Conservation (phyloP, 2,888 invertebrate species). For the Dione juno region DNA sequence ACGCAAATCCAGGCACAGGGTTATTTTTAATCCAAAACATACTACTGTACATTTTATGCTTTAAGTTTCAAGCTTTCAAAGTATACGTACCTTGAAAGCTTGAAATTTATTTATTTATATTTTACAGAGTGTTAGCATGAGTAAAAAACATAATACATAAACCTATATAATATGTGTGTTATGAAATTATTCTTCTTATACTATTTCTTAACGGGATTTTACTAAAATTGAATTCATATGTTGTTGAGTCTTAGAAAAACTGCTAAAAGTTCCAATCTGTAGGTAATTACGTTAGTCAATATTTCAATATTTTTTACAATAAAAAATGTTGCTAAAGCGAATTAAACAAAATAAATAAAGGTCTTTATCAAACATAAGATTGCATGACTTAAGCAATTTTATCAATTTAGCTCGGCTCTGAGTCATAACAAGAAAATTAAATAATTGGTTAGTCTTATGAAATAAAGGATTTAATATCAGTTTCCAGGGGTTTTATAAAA, state of each 20-base stretch:
- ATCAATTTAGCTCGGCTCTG: conserved; percentile 8
- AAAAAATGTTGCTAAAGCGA: background rate
- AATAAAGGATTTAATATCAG: background rate
- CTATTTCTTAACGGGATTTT: too few species aligned
- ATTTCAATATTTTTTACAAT: background rate
- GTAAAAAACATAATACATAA: too few species aligned
- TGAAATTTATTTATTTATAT: too few species aligned
- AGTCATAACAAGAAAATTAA: conserved; percentile 13
- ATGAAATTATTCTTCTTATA: too few species aligned
- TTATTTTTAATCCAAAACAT: conserved; percentile 75
- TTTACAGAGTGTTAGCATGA: too few species aligned
- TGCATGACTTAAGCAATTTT: conserved; percentile 15
- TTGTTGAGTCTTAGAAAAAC: too few species aligned
- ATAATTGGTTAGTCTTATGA: background rate
- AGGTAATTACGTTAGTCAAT: background rate
- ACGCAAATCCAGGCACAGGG: conserved; percentile 59
- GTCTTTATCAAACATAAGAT: background rate
- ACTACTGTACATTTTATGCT: too few species aligned
- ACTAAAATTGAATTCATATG: too few species aligned
- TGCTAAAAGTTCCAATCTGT: too few species aligned
- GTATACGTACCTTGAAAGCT: too few species aligned
- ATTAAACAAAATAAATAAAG: background rate
- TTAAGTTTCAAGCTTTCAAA: too few species aligned
- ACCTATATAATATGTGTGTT: too few species aligned
- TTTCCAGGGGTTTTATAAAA: background rate